phyloP scores from a whole-genome alignment of 2,888 invertebrate genomes.

The Diloba caeruleocephala region DNA sequence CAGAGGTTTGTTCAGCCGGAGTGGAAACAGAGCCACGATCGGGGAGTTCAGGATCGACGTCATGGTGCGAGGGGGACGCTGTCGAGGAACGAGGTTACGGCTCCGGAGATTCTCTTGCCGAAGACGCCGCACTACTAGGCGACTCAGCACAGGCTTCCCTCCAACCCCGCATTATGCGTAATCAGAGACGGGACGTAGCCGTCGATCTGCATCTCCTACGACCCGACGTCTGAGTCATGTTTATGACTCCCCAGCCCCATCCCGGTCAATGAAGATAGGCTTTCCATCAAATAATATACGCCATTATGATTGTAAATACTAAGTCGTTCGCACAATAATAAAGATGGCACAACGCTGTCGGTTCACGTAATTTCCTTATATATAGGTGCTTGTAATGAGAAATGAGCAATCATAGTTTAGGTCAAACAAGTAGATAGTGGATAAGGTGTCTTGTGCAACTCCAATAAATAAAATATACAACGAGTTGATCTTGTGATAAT shows the following conservation, averaged over 20 bases:
- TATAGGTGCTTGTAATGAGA: constrained; percentile 74
- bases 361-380: constrained; percentile 65
- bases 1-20: constrained; percentile 85
- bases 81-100: constrained; percentile 87
- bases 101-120: constrained; percentile 86
- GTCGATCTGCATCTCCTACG: constrained; percentile 84
- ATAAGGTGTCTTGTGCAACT: constrained; percentile 69
- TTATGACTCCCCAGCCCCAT: not conserved
- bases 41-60: constrained; percentile 85
- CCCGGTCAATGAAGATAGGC: constrained; percentile 24
- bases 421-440: constrained; percentile 61
- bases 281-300: constrained; percentile 24
- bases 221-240: constrained; percentile 76
- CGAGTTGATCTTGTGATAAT: constrained; percentile 71
- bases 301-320: constrained; percentile 41
- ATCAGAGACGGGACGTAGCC: constrained; percentile 80
- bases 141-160: constrained; percentile 64
- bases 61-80: constrained; percentile 87
- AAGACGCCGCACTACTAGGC: constrained; percentile 82
- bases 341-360: constrained; percentile 62
- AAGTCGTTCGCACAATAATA: constrained; percentile 62
- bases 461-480: constrained; percentile 74
- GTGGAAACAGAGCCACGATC: constrained; percentile 82
- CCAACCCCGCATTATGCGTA: constrained; percentile 69
- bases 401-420: constrained; percentile 72